These are phyloP conservation scores for Holacanthus passer DNA, from an alignment of 2,113 vertebrate genomes.

Conservation along the genomic window DNA sequence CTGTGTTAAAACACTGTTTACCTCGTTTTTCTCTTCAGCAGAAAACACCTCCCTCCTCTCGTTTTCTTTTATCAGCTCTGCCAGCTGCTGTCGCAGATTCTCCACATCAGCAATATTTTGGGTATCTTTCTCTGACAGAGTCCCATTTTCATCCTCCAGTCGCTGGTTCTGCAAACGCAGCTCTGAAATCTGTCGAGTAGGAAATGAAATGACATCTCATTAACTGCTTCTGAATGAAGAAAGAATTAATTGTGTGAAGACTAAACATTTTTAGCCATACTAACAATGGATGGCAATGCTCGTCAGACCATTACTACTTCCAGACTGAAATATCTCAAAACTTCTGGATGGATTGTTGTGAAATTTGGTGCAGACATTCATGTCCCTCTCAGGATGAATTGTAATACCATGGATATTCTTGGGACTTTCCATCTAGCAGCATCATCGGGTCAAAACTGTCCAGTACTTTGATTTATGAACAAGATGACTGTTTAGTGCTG, in stretches of 20 bases:
- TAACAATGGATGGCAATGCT: no score
- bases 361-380: neutral
- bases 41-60: conserved; percentile 70
- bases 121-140: conserved; percentile 86
- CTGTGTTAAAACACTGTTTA: neutral
- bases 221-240: neutral
- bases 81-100: conserved; percentile 85
- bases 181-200: conserved; percentile 85
- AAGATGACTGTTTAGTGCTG: neutral
- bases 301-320: no score
- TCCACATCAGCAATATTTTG: conserved; percentile 84
- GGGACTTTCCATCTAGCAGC: neutral
- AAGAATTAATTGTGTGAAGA: neutral
- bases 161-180: conserved; percentile 87
- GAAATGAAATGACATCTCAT: neutral
- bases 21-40: conserved; percentile 78
- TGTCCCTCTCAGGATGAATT: neutral
- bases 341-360: neutral
- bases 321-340: neutral
- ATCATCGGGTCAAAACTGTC: neutral
- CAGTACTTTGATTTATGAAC: no score
- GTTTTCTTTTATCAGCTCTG: conserved; percentile 78
- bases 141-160: conserved; percentile 87
- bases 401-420: no score
- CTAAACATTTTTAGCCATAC: no score